Evolutionary conservation across 2,113 vertebrate species (phyloP).

Genomic region (Macquaria ambigua): DNA sequence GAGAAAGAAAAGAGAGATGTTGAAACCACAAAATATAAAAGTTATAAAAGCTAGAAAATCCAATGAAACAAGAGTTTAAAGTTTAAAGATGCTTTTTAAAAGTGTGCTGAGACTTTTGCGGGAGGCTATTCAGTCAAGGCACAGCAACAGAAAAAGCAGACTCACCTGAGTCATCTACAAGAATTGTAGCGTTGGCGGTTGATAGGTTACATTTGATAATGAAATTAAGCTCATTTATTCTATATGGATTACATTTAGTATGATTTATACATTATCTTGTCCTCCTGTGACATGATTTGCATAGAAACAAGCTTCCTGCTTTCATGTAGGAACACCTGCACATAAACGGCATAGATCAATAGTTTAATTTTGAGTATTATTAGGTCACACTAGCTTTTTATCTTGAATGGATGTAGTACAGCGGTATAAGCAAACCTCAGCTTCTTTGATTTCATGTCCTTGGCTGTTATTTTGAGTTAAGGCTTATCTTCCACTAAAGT

Average conservation of each 20-base stretch:
- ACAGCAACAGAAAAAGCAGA: neutral
- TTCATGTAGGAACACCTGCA: neutral
- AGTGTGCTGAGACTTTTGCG: neutral
- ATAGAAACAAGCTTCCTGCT: neutral
- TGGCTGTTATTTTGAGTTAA: neutral
- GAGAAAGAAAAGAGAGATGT: neutral
- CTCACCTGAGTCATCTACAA: neutral
- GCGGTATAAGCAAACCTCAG: neutral
- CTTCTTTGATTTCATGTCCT: neutral
- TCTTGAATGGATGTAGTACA: neutral
- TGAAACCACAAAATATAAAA: constrained; percentile 3
- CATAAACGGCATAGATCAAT: neutral
- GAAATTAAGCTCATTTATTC: neutral
- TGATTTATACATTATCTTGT: neutral
- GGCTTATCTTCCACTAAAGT: neutral
- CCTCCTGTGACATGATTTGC: neutral
- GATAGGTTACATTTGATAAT: neutral
- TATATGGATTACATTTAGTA: neutral
- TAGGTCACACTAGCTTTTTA: neutral
- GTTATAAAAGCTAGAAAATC: neutral
- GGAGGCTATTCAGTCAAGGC: neutral
- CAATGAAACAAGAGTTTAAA: neutral
- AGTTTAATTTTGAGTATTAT: neutral
- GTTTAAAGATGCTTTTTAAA: neutral
- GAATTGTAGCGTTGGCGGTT: neutral